Conservation (phyloP, 2,113 vertebrate genomes). For the Orycteropus afer region DNA sequence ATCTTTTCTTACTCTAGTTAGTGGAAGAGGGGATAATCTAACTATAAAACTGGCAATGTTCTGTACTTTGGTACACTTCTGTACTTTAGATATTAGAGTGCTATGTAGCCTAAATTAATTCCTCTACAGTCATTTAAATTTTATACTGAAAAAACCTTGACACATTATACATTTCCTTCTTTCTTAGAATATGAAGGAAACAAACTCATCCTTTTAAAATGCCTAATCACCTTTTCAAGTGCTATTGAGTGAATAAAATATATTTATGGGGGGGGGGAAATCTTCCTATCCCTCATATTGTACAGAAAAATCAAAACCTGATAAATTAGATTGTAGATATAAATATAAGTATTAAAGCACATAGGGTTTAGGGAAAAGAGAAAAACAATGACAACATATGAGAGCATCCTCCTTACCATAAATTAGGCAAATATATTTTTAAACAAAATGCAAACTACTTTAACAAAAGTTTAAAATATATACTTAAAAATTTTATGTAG, state of each 20-base stretch:
- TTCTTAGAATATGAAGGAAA: neutral
- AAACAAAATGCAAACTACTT: neutral
- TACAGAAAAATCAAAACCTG: conserved; percentile 29
- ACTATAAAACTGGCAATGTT: neutral
- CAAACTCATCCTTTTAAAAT: neutral
- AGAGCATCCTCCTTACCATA: neutral
- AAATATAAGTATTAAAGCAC: conserved; percentile 8
- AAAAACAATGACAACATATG: neutral
- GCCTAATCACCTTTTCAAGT: neutral
- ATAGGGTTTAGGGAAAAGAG: neutral
- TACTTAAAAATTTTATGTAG: too few relatives aligned
- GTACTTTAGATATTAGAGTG: neutral
- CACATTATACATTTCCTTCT: neutral
- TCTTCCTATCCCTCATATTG: neutral
- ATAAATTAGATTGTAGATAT: neutral
- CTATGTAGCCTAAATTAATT: neutral
- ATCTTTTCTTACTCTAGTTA: neutral
- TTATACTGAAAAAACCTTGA: neutral
- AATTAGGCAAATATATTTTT: neutral
- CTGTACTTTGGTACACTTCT: too few relatives aligned
- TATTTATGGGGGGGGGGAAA: neutral
- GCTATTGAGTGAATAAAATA: neutral
- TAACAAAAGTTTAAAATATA: neutral
- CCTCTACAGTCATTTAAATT: neutral
- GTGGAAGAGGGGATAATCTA: neutral